A percentile compares a stretch with the other conserved stretches of the same genome.
Conservation (phyloP, 2,797 vertebrate species). For the Rachycentron canadum region DNA sequence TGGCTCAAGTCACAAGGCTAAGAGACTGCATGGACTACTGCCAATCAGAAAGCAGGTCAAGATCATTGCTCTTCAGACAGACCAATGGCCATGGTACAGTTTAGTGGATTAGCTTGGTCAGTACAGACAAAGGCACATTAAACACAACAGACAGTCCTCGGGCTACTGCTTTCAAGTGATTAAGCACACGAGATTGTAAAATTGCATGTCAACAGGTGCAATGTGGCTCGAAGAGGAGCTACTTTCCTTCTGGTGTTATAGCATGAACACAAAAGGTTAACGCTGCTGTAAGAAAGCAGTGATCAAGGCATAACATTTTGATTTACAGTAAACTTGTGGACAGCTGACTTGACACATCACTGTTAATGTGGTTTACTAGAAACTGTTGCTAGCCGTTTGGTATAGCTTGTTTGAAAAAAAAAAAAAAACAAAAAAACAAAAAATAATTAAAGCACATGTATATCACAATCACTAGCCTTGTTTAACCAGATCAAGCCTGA, state of each 20-base stretch:
- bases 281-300: constrained; percentile 12
- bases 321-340: constrained; percentile 51
- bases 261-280: constrained; percentile 35
- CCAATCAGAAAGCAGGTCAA: constrained; percentile 78
- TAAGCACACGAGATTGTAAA: constrained; percentile 23
- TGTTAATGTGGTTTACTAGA: not conserved
- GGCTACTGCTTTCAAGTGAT: constrained; percentile 36
- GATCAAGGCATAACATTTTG: constrained; percentile 12
- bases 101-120: constrained; percentile 71
- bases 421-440: not conserved
- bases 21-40: constrained; percentile 47
- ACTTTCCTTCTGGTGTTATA: constrained; percentile 12
- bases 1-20: constrained; percentile 41
- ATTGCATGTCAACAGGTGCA: constrained; percentile 43
- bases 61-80: constrained; percentile 64
- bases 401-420: constrained; percentile 12
- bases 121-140: constrained; percentile 51
- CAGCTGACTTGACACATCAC: constrained; percentile 31
- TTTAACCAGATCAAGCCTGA: constrained; percentile 34
- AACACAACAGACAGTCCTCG: constrained; percentile 40
- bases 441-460: not conserved
- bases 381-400: not conserved
- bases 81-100: constrained; percentile 59
- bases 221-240: not conserved
- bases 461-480: not conserved